Percentiles rank a stretch among this genome's conserved stretches.
These are phyloP conservation scores for Ricordea florida DNA, from an alignment of 92 coral and sea anemone species.

Conservation along the genomic window DNA sequence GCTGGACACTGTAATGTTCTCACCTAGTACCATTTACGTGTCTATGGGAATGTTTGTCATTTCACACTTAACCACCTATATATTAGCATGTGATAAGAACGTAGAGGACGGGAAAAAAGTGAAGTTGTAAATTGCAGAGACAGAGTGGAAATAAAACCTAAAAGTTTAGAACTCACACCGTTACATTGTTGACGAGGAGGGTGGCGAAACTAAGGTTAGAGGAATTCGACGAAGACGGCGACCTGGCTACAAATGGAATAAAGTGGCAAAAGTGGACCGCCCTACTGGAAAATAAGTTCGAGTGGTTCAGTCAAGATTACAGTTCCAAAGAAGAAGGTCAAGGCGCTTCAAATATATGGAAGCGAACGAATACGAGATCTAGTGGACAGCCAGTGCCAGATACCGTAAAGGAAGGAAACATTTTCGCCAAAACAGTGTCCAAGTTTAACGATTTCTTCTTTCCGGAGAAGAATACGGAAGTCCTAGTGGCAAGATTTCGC, in stretches of 20 bases:
- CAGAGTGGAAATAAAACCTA: no score
- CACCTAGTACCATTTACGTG: no score
- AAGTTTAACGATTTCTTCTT: neutral
- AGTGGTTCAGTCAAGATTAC: neutral
- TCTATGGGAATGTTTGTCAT: no score
- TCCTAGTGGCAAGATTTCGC: neutral
- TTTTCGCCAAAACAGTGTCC: neutral
- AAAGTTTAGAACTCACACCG: no score
- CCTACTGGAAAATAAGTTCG: slow-evolving; percentile 4
- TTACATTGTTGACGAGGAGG: slow-evolving; percentile 10
- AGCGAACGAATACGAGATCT: neutral
- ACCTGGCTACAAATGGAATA: neutral
- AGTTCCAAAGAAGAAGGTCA: neutral
- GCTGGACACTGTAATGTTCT: no score
- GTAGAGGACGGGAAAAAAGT: no score
- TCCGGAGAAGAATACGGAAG: slow-evolving; percentile 1
- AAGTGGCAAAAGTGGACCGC: slow-evolving; percentile 3
- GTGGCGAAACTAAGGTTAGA: neutral
- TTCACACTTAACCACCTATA: no score
- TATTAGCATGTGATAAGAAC: no score
- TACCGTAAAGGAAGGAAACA: neutral
- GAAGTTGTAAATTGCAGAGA: no score
- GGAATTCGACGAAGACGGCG: slow-evolving; percentile 14
- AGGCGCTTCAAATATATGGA: neutral
- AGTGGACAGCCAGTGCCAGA: slow-evolving; percentile 1